A percentile compares a stretch with the other conserved stretches of the same genome.
phyloP scores from a whole-genome alignment of 2,888 invertebrate genomes.

The Resseliella maxima region DNA sequence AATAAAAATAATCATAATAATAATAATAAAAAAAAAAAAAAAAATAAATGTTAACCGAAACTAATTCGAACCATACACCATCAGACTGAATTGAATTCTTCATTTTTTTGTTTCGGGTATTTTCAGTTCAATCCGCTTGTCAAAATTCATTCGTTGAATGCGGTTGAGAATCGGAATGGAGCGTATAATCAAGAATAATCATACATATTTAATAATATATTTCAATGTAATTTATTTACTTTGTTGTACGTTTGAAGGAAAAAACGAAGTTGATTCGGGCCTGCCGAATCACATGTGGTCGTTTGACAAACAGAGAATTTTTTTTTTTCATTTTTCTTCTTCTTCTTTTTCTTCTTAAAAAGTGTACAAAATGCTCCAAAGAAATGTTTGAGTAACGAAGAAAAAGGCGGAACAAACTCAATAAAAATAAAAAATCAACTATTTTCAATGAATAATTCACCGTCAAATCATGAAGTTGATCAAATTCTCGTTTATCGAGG shows the following conservation, averaged over 20 bases:
- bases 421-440: background rate
- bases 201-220: slow-evolving; percentile 51
- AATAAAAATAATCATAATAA: background rate
- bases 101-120: background rate
- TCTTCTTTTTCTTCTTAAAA: background rate
- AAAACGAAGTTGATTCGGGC: background rate
- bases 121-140: background rate
- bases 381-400: background rate
- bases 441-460: slow-evolving; percentile 42
- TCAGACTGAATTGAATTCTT: slow-evolving; percentile 21
- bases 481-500: background rate
- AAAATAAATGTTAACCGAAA: background rate
- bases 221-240: background rate
- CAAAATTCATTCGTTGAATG: background rate
- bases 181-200: slow-evolving; percentile 47
- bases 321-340: background rate
- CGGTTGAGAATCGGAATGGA: slow-evolving; percentile 18
- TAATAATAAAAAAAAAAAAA: background rate
- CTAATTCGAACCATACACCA: slow-evolving; percentile 52
- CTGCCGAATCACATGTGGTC: background rate
- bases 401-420: background rate
- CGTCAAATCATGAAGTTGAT: slow-evolving; percentile 20
- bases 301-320: background rate
- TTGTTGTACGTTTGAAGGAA: slow-evolving; percentile 18
- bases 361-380: background rate